Conservation (phyloP, 2,797 vertebrate genomes). For the Podarcis siculus region DNA sequence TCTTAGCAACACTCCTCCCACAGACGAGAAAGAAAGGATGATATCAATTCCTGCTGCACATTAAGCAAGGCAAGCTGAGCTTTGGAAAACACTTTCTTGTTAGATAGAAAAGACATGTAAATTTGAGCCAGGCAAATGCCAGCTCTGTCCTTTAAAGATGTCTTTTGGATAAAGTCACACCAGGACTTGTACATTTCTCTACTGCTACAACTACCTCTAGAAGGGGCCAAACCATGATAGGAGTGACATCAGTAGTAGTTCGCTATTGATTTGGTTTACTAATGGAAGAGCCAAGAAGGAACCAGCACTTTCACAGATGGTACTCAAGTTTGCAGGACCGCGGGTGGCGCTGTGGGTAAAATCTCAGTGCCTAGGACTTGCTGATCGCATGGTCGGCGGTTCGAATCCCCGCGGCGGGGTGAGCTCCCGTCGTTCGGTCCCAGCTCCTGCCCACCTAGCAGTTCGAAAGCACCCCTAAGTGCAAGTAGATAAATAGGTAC, state of each 20-base stretch:
- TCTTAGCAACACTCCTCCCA: conserved; percentile 76
- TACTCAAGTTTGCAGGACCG: not conserved
- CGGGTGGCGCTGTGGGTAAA: too few relatives aligned
- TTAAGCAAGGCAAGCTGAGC: conserved; percentile 43
- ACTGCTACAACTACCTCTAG: not conserved
- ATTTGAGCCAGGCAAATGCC: not conserved
- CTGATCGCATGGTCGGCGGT: too few relatives aligned
- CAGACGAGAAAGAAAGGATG: conserved; percentile 63
- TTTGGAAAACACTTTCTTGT: conserved; percentile 44
- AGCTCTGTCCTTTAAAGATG: conserved; percentile 25
- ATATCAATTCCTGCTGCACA: conserved; percentile 59
- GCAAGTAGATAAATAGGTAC: too few relatives aligned
- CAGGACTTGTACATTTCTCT: not conserved
- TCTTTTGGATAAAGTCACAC: conserved; percentile 20
- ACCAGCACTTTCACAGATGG: not conserved
- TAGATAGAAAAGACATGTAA: conserved; percentile 29
- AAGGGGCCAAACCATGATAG: not conserved
- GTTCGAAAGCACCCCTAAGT: too few relatives aligned
- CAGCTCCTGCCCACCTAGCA: too few relatives aligned
- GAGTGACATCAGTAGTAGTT: not conserved
- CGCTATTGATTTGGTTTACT: not conserved
- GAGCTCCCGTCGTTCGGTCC: too few relatives aligned
- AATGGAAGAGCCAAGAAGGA: not conserved
- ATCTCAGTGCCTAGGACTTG: too few relatives aligned
- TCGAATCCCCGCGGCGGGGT: too few relatives aligned